Evolutionary conservation across 2,113 vertebrate species (phyloP).

Genomic region (Sciurus niger): DNA sequence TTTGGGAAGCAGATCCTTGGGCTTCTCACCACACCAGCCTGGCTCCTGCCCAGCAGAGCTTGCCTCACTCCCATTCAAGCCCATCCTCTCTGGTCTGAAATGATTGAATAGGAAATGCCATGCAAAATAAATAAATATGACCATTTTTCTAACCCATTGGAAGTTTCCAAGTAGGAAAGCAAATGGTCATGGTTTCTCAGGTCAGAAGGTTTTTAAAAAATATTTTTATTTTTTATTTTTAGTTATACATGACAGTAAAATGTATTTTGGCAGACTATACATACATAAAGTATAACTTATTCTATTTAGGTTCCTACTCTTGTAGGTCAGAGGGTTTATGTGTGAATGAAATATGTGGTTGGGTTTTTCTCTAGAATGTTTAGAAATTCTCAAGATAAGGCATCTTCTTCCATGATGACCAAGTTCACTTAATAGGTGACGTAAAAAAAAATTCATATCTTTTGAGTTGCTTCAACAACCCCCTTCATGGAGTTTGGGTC

Average conservation of each 20-base stretch:
- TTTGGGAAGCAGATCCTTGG: not conserved
- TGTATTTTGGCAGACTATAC: too few relatives aligned
- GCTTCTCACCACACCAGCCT: not conserved
- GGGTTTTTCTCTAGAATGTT: not conserved
- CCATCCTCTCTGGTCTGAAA: not conserved
- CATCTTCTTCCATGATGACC: not conserved
- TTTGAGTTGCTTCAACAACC: not conserved
- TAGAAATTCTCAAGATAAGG: not conserved
- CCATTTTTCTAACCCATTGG: not conserved
- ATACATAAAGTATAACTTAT: too few relatives aligned
- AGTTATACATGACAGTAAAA: too few relatives aligned
- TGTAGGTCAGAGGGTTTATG: not conserved
- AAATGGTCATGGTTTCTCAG: not conserved
- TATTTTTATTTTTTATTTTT: too few relatives aligned
- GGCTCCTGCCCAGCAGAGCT: not conserved
- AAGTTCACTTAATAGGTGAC: not conserved
- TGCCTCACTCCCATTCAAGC: not conserved
- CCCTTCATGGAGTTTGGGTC: not conserved
- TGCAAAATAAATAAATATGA: not conserved
- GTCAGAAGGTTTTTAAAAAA: not conserved
- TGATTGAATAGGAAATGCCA: not conserved
- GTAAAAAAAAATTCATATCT: not conserved
- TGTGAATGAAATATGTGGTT: not conserved
- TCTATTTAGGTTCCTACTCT: too few relatives aligned
- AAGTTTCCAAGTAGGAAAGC: conserved; percentile 36